Conservation (phyloP, 1,140 invertebrate genomes). For the Marisa cornuarietis region DNA sequence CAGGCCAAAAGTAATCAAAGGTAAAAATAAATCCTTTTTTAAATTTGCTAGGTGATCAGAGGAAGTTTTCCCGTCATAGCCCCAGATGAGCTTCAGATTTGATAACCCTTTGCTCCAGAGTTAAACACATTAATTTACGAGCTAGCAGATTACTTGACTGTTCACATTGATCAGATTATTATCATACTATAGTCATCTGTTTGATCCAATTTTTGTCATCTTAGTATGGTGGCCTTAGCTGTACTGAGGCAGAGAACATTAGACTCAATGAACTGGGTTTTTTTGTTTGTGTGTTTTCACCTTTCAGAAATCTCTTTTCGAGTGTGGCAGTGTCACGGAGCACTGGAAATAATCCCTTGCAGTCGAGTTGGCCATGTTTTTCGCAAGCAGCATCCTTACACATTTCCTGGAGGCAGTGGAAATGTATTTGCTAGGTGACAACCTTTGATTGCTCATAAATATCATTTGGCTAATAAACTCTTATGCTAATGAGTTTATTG, state of each 20-base stretch:
- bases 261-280: neutral
- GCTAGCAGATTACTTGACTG: too few species aligned
- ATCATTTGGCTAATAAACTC: neutral
- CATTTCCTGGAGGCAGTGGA: constrained; percentile 95
- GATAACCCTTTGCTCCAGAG: too few species aligned
- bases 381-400: constrained; percentile 96
- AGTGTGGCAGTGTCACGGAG: constrained; percentile 66
- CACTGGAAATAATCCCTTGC: constrained; percentile 66
- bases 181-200: neutral
- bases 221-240: neutral
- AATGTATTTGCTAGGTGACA: constrained; percentile 73
- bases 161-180: too few species aligned
- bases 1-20: too few species aligned
- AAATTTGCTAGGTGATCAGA: too few species aligned
- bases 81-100: too few species aligned
- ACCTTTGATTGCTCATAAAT: neutral
- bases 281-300: constrained; percentile 10
- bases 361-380: constrained; percentile 97
- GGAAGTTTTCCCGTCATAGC: too few species aligned
- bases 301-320: constrained; percentile 71
- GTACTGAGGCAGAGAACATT: neutral
- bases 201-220: neutral
- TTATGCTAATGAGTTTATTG: too few species aligned
- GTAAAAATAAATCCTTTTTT: too few species aligned
- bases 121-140: too few species aligned